These are phyloP conservation scores for Melopsittacus undulatus DNA, from an alignment of 2,797 vertebrate species.

Conservation along the genomic window DNA sequence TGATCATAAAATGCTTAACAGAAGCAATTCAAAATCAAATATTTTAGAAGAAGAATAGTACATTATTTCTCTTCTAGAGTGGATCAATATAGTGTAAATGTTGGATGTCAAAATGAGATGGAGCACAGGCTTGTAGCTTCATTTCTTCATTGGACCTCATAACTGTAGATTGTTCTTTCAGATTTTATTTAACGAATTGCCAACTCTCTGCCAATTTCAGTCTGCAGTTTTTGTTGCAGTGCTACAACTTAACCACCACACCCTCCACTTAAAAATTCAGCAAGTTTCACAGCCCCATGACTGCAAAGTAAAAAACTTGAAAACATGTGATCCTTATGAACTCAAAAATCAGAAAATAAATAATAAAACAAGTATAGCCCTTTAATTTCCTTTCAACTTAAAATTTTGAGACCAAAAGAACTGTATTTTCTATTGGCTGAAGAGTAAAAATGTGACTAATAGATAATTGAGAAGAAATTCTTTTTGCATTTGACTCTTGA, in stretches of 20 bases:
- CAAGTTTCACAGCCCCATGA: not conserved
- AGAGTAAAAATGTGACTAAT: not conserved
- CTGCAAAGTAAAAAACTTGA: not conserved
- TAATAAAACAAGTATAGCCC: not conserved
- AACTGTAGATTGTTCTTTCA: not conserved
- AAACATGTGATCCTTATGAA: not conserved
- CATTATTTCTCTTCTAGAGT: not conserved
- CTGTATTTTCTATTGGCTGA: not conserved
- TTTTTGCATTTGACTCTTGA: not conserved
- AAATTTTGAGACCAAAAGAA: not conserved
- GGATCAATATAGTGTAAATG: not conserved
- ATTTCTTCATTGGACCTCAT: not conserved
- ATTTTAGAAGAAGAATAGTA: not conserved
- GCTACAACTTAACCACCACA: not conserved
- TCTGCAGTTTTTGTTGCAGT: not conserved
- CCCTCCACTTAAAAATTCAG: not conserved
- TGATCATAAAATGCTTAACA: not conserved
- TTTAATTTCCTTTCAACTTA: not conserved
- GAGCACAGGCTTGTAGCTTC: not conserved
- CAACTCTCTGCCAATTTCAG: not conserved
- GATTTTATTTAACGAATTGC: not conserved
- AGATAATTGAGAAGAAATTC: not conserved
- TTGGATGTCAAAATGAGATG: not conserved
- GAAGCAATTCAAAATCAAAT: not conserved
- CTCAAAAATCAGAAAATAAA: not conserved